Evolutionary conservation across 2,888 invertebrate species (phyloP).

Genomic region (Campaea margaritaria): DNA sequence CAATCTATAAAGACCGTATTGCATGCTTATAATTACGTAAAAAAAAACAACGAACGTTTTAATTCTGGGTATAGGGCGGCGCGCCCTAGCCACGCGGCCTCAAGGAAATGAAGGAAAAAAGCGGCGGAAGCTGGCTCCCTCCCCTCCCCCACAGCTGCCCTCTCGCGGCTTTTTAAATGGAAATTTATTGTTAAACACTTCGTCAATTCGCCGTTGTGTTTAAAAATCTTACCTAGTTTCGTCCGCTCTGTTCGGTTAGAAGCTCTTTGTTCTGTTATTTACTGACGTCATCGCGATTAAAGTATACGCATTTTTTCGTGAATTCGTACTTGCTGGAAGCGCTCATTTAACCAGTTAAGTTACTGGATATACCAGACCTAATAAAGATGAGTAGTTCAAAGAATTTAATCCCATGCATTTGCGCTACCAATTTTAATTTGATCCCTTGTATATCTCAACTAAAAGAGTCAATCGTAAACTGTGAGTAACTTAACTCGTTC

Average conservation of each 20-base stretch:
- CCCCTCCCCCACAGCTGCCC: constrained; percentile 46
- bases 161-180: constrained; percentile 84
- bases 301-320: constrained; percentile 7
- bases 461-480: constrained; percentile 34
- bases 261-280: constrained; percentile 40
- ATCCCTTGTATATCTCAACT: neutral
- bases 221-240: constrained; percentile 71
- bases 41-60: constrained; percentile 72
- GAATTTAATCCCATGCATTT: no score
- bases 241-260: constrained; percentile 45
- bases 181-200: constrained; percentile 85
- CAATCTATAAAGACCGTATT: constrained; percentile 44
- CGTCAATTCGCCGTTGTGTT: constrained; percentile 75
- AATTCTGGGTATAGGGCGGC: constrained; percentile 72
- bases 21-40: constrained; percentile 53
- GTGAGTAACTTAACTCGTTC: constrained; percentile 67
- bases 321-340: neutral
- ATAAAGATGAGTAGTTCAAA: no score
- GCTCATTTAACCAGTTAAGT: neutral
- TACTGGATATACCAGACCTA: neutral
- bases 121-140: constrained; percentile 74
- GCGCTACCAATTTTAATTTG: no score
- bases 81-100: constrained; percentile 75
- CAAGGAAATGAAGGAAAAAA: constrained; percentile 85
- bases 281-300: constrained; percentile 37